These are phyloP conservation scores for Terrapene triunguis DNA, from an alignment of 2,113 vertebrate species.

Conservation along the genomic window DNA sequence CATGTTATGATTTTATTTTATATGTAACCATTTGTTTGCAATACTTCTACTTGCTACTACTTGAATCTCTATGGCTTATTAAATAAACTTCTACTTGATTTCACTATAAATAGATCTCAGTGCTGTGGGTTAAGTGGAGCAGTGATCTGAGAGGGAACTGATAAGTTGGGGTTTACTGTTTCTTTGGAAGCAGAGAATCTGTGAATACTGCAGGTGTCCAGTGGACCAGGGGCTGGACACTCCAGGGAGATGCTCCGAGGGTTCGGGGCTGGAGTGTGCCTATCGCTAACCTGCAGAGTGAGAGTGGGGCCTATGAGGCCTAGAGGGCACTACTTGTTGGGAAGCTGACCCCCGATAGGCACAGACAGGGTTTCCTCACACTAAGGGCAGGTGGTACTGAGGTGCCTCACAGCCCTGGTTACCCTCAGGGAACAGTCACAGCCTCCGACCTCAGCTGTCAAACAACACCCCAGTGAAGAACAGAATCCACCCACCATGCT, in stretches of 20 bases:
- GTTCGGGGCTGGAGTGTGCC: background rate
- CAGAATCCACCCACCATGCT: constrained; percentile 16
- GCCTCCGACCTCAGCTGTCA: constrained; percentile 12
- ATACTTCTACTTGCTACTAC: background rate
- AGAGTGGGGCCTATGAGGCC: background rate
- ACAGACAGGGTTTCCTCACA: background rate
- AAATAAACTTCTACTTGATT: background rate
- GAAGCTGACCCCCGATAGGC: background rate
- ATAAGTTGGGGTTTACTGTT: background rate
- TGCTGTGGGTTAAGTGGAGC: background rate
- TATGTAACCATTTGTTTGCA: background rate
- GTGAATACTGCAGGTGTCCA: background rate
- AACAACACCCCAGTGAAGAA: constrained; percentile 7
- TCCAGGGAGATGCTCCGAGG: background rate
- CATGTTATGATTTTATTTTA: background rate
- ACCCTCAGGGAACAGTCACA: background rate
- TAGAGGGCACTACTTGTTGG: background rate
- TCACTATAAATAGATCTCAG: background rate
- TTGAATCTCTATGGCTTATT: background rate
- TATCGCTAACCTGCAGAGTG: background rate
- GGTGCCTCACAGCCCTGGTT: background rate
- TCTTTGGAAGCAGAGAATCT: background rate
- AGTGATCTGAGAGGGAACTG: background rate
- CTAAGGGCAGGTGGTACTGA: background rate
- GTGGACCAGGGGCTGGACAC: background rate